These are phyloP conservation scores for Ailurus styani DNA, from an alignment of 2,113 vertebrate genomes.

Conservation along the genomic window DNA sequence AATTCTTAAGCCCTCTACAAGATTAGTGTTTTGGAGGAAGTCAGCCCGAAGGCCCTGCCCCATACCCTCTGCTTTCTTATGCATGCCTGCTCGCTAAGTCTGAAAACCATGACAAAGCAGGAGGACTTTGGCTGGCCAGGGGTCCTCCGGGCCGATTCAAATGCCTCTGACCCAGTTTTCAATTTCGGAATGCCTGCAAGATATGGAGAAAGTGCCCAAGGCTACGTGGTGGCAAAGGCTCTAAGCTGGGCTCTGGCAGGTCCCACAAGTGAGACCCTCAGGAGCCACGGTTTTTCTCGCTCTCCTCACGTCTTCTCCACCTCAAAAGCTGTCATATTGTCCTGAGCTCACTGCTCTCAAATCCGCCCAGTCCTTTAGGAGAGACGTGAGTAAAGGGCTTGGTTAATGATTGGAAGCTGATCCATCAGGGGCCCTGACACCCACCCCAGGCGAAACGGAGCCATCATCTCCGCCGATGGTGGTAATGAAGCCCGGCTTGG, in stretches of 20 bases:
- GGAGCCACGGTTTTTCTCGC: neutral
- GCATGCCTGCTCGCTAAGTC: neutral
- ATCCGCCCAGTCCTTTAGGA: neutral
- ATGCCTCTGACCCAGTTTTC: neutral
- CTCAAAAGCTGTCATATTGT: neutral
- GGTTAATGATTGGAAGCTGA: neutral
- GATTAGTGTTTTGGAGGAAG: neutral
- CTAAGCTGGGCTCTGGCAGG: too few species aligned
- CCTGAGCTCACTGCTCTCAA: accelerated
- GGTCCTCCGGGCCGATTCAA: neutral
- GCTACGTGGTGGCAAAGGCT: accelerated
- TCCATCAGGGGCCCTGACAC: neutral
- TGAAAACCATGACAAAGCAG: conserved; percentile 27
- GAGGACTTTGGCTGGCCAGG: neutral
- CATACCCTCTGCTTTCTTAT: neutral
- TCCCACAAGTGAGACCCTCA: neutral
- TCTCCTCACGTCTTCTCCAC: too few species aligned
- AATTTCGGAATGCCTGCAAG: neutral
- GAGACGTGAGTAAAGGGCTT: too few species aligned
- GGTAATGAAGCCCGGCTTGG: neutral
- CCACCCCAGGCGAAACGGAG: neutral
- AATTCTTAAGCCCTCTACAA: neutral
- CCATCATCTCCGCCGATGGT: accelerated
- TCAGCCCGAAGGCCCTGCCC: neutral
- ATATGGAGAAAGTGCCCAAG: neutral